Base-by-base conservation (phyloP, 2,888 invertebrate species). In the Hemaris fuciformis region DNA sequence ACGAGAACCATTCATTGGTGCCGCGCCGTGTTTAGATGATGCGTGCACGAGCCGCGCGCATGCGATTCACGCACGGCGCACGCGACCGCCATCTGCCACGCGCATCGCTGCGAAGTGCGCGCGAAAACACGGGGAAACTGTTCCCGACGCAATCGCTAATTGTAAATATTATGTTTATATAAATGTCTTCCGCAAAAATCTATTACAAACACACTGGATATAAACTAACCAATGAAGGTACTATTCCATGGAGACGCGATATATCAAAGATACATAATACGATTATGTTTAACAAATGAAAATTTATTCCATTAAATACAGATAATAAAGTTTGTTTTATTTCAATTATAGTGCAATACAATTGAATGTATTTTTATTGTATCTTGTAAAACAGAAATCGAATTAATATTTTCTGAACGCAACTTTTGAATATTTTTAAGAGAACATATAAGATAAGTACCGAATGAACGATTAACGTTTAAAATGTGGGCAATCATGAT, bases 41-140 rank as follows among this genome's bases (percentile, higher is more conserved):
- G 23, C 62, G 64, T 66, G 59, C 90, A 88, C 86, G 90, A 75
- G 82, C 10, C 3, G 1, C n/a, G 64, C 78, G 78, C 87, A 81
- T 87, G 89, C 69, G 63, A 64, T 48, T 57, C 89, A 88, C 83
- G 87, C 80, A 63, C 63, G 62, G 46, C 38, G 63, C 79, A 76
- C 77, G 76, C 75, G 22, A 10, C 67, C 68, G 23, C 22, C 64
- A 69, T 59, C 38, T 69, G 65, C 62, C 34, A 56, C 64, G 45
- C 67, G 62, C 72, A 68, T 60, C 63, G 65, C 61, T 63, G 62
- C 62, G 60, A 58, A 18, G 18, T 53, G 53, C 66, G 61, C 73
- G 68, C 69, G 76, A 66, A 80, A 81, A 73, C 65, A 60, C 68
- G 72, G 71, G 72, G 77, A 76, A 53, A 31, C 53, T 18, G 18